Percentiles rank a stretch among this genome's conserved stretches.
phyloP scores from a whole-genome alignment of 2,797 vertebrate species.

The Taeniopygia guttata region DNA sequence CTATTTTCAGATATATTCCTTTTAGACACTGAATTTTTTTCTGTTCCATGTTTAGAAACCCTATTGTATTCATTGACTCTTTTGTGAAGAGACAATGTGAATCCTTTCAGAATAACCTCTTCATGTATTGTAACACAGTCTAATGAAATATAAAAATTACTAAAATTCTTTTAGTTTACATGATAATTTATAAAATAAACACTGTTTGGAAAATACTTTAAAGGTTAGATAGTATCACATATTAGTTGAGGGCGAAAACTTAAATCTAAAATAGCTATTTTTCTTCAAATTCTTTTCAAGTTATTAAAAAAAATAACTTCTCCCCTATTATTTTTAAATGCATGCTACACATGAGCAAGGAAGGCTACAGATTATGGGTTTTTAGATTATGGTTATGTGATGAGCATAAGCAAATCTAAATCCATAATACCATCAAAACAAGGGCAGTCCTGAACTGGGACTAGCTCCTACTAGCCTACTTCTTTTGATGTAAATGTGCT shows the following conservation, averaged over 20 bases:
- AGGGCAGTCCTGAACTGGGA: not conserved
- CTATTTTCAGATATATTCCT: not conserved
- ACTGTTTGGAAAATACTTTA: not conserved
- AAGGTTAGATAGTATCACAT: not conserved
- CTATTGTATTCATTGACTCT: not conserved
- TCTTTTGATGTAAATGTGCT: not conserved
- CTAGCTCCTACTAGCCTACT: not conserved
- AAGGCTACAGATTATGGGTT: not conserved
- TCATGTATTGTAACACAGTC: not conserved
- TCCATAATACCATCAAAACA: not conserved
- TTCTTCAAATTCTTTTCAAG: not conserved
- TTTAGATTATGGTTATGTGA: not conserved
- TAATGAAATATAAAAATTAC: not conserved
- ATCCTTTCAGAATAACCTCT: not conserved
- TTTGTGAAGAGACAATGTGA: constrained; percentile 1
- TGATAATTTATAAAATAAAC: not conserved
- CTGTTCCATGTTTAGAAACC: not conserved
- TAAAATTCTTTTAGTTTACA: not conserved
- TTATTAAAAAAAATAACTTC: not conserved
- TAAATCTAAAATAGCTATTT: not conserved
- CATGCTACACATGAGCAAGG: not conserved
- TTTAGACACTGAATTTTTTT: not conserved
- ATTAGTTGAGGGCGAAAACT: not conserved
- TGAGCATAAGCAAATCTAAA: not conserved
- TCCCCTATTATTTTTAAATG: not conserved